phyloP scores from a whole-genome alignment of 2,113 vertebrate genomes.

The Todiramphus saurophagus region DNA sequence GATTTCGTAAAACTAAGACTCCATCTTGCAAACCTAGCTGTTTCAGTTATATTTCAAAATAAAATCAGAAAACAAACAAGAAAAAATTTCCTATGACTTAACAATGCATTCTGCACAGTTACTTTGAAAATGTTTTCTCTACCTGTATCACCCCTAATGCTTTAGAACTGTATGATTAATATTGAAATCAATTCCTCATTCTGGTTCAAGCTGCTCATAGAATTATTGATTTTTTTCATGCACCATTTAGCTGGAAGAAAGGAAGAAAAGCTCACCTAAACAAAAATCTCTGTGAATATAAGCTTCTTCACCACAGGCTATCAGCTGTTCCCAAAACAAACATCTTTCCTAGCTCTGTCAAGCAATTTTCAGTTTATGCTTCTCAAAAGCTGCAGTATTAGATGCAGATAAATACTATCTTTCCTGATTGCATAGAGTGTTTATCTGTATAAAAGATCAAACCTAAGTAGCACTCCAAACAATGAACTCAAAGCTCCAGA shows the following conservation, averaged over 20 bases:
- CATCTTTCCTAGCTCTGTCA: not conserved
- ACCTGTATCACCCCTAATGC: not conserved
- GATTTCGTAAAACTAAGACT: not conserved
- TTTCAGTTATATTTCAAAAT: not conserved
- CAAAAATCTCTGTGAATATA: not conserved
- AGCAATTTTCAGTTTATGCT: not conserved
- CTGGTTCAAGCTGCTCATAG: not conserved
- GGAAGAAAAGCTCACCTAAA: not conserved
- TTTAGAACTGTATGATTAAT: not conserved
- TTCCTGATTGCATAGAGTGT: not conserved
- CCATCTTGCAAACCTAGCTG: not conserved
- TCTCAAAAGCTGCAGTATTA: not conserved
- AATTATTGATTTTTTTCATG: not conserved
- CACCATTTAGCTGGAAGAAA: not conserved
- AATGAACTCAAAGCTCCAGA: not conserved
- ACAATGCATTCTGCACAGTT: not conserved
- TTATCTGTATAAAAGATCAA: not conserved
- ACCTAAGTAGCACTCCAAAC: not conserved
- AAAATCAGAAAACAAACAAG: not conserved
- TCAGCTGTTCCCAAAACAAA: not conserved
- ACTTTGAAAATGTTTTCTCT: not conserved
- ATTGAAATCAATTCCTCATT: constrained; percentile 22
- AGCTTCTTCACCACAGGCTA: not conserved
- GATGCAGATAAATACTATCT: not conserved
- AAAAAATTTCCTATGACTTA: not conserved